phyloP scores from a whole-genome alignment of 2,113 vertebrate species.

The Aleadryas rufinucha region DNA sequence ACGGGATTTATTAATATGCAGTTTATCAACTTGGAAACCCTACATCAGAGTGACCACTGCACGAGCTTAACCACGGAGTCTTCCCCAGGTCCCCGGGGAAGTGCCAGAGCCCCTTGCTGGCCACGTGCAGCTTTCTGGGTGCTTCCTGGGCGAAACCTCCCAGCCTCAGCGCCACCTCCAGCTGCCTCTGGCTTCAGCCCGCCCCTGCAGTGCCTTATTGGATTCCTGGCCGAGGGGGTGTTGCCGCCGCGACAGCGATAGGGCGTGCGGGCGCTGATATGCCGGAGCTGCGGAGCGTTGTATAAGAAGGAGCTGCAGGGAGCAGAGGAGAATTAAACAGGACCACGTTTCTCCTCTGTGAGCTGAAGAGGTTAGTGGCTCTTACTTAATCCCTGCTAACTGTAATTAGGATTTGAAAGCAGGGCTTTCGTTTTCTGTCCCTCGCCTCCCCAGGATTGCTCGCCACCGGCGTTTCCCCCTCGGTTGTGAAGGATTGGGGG shows the following conservation, averaged over 20 bases:
- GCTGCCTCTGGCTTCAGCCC: neutral
- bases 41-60: too few species aligned
- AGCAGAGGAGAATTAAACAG: neutral
- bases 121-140: rapidly evolving
- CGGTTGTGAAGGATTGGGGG: neutral
- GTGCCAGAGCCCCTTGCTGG: rapidly evolving
- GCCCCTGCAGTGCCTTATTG: conserved; percentile 21
- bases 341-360: neutral
- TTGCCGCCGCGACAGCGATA: neutral
- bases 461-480: neutral
- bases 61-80: rapidly evolving
- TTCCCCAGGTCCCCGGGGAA: neutral
- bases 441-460: neutral
- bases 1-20: neutral
- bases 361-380: conserved; percentile 41
- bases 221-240: neutral
- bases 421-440: neutral
- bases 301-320: neutral
- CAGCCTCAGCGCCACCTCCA: rapidly evolving
- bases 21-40: neutral
- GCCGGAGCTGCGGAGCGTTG: neutral
- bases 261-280: neutral
- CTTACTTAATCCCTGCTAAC: neutral
- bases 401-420: neutral
- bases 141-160: rapidly evolving